These are phyloP conservation scores for Accipiter virgatus DNA, from an alignment of 2,113 vertebrate species.

Conservation along the genomic window DNA sequence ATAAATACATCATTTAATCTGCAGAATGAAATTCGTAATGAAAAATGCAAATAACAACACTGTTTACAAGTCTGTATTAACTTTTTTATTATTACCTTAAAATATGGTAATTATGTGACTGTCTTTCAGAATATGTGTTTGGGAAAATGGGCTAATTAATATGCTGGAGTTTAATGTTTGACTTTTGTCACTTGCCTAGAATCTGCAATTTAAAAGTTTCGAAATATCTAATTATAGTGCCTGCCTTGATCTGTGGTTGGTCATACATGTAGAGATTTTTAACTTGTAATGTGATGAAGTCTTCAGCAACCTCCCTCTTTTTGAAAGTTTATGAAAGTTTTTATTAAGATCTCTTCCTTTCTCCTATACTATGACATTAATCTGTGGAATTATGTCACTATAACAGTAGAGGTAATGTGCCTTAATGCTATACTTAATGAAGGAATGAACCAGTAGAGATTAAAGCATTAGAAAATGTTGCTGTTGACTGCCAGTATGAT, in stretches of 20 bases:
- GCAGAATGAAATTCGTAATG: background rate
- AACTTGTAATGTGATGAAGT: background rate
- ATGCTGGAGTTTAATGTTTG: background rate
- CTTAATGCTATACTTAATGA: background rate
- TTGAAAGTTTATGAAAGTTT: background rate
- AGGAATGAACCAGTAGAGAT: background rate
- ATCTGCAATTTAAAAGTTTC: slow-evolving; percentile 1
- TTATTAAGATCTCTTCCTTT: background rate
- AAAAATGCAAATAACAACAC: slow-evolving; percentile 17
- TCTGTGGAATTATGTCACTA: background rate
- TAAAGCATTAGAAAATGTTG: background rate
- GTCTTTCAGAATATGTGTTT: background rate
- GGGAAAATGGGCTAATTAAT: background rate
- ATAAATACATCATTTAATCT: slow-evolving; percentile 5
- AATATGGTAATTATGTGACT: background rate
- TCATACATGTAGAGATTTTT: background rate
- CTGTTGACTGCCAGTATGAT: background rate
- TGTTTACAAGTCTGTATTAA: slow-evolving; percentile 1
- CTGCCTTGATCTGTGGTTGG: background rate
- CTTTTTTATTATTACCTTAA: slow-evolving; percentile 13
- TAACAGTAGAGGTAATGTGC: background rate
- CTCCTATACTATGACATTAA: background rate
- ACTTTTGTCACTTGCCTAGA: slow-evolving; percentile 1
- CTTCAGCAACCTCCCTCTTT: background rate
- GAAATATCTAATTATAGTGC: background rate